phyloP scores from a whole-genome alignment of 2,888 invertebrate genomes.

The Coenonympha glycerion region DNA sequence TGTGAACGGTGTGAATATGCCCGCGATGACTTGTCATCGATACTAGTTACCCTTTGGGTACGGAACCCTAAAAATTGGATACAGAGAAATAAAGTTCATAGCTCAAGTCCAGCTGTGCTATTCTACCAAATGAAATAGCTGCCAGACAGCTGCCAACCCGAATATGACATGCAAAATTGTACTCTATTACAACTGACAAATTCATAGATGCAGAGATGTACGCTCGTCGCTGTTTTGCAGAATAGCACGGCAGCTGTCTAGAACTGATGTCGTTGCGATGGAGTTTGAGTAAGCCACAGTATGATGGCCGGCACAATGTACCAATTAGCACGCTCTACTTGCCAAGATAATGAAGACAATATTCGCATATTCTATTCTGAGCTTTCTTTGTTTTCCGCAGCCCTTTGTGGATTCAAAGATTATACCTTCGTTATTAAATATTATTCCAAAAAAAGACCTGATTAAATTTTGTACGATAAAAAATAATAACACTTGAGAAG shows the following conservation, averaged over 20 bases:
- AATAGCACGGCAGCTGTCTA: too few species aligned
- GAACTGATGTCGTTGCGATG: background rate
- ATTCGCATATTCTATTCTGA: background rate
- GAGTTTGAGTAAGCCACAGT: background rate
- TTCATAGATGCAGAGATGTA: too few species aligned
- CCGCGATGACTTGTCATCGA: too few species aligned
- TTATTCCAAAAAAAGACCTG: background rate
- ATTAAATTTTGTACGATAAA: background rate
- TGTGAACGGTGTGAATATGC: too few species aligned
- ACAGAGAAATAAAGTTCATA: background rate
- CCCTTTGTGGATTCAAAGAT: background rate
- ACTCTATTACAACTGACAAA: too few species aligned
- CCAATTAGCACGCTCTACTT: constrained; percentile 1
- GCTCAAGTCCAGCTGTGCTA: background rate
- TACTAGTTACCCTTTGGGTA: too few species aligned
- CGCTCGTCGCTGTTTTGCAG: too few species aligned
- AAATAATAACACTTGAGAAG: too few species aligned
- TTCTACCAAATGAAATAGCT: too few species aligned
- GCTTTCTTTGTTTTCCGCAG: background rate
- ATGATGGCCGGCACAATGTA: background rate
- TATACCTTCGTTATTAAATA: constrained; percentile 4
- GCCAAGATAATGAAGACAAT: background rate
- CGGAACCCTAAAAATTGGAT: too few species aligned
- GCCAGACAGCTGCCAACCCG: too few species aligned
- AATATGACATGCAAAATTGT: too few species aligned